Evolutionary conservation across 2,113 vertebrate genomes (phyloP), one percentile per base, ranked within the genome.

Genomic region (Rhea pennata): DNA sequence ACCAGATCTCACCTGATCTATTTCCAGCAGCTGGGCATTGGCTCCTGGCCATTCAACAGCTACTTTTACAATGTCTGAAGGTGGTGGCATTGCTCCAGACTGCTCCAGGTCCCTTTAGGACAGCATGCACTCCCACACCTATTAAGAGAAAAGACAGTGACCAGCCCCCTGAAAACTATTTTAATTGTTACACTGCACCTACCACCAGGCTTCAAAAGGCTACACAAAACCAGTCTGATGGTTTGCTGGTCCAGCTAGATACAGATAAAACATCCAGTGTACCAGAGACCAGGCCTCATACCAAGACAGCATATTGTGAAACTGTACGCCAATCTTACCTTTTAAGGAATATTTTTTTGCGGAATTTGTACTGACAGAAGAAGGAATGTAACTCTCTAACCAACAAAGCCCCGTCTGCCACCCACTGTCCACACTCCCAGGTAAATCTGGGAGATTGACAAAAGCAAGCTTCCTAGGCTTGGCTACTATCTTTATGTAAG

Each of bases 31-130:
- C 95, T 99, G 99, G 80, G 99, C 99, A 29, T 99, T 99, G 79
- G 99, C 99, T 82, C 99, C 99, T 3, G 99, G 99, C 99, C 99
- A 99, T 90, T 99, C 99, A 27, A 99, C 99, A 64, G 99, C 99
- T 96, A 99, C 99, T 97, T 99, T 99, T 93, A 99, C 99, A 3
- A 99, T 99, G 97, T 99, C 99, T 10, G 98, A 98, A 6, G 99
- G 99, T 11, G 99, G 99, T 9, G 99, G 99, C 99, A 99, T 99
- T 40, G 92, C 95, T 87, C 83, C 89, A 59, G 70, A 54, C 71
- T 92, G 31, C 21, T 72, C 5, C 61, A 33, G 24, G 7, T 84
- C 27, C 70, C 67, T 79, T 80, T 65, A 86, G 27, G 93, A 84
- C 62, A 90, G 77, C 87, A 77, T 80, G 87, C 42, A 85, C 64